Evolutionary conservation across 2,888 invertebrate species (phyloP), one percentile per base, ranked within the genome.

Genomic region (Timandra comae): DNA sequence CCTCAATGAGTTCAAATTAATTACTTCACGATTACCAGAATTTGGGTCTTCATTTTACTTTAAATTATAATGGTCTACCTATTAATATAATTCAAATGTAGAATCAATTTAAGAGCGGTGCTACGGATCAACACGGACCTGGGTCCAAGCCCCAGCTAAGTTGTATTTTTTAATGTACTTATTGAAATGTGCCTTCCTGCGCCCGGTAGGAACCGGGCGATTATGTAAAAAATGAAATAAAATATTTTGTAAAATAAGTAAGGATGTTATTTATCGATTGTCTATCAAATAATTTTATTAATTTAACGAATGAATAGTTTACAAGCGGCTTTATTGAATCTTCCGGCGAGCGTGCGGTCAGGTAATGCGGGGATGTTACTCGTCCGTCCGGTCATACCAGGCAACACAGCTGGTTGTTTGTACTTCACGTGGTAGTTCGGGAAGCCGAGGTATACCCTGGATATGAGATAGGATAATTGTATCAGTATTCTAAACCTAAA

Each of bases 11-110:
- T 91, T 91, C 56, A 75, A 86, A 42, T 87, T 90, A 42, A 86
- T 89, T 1, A 74, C 90, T 45, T 65, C 87, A 2, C 88, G 90
- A 66, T 85, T 91, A 59, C 86, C 90, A 0, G 91, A 91, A 52
- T 91, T 91, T 57, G 54, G 78, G 7, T 72, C 81, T 24, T 84
- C 89, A 0, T 90, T 91, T 64, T 87, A 88, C 51, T 88, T 91
- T 50, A 82, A 86, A 60, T 54, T 88, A 33, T 88, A 70, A 22
- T 7, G 1, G 8, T 8, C 4, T 33, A 22, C 9, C 2, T n/a
- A n/a, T n/a, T n/a, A n/a, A n/a, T n/a, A n/a, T n/a, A n/a, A n/a
- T n/a, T n/a, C n/a, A n/a, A n/a, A n/a, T n/a, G n/a, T n/a, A n/a
- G n/a, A n/a, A n/a, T n/a, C n/a, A n/a, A n/a, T n/a, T n/a, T n/a